Conservation (phyloP, 2,113 vertebrate genomes). For the Eptatretus burgeri region DNA sequence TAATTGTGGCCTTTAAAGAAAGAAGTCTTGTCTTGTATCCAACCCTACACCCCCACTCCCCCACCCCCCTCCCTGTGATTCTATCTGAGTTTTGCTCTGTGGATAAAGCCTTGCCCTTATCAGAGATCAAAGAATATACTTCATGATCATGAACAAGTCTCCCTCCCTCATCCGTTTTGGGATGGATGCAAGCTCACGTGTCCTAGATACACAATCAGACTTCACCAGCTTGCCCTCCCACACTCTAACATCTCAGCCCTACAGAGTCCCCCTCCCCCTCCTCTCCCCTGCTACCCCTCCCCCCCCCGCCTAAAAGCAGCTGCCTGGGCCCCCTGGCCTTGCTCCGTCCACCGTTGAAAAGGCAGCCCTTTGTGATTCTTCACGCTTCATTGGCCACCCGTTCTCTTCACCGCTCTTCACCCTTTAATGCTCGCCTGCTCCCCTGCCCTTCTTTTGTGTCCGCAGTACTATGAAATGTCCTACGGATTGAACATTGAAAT, state of each 20-base stretch:
- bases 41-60: no score
- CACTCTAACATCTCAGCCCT: background rate
- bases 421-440: background rate
- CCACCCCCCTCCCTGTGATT: no score
- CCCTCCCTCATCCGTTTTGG: background rate
- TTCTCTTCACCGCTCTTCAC: background rate
- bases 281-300: background rate
- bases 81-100: no score
- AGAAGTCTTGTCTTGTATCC: no score
- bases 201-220: background rate
- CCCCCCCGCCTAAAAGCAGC: background rate
- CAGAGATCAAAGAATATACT: no score
- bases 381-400: slow-evolving; percentile 3
- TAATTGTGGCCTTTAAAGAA: no score
- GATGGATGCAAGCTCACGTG: background rate
- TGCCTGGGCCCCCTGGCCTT: background rate
- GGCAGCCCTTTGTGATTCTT: slow-evolving; percentile 5
- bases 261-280: background rate
- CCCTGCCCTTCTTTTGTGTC: slow-evolving; percentile 12
- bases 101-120: no score
- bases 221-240: background rate
- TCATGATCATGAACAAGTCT: no score
- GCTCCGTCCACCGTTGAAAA: slow-evolving; percentile 1
- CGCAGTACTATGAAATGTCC: slow-evolving; percentile 91
- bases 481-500: slow-evolving; percentile 95